phyloP scores from a whole-genome alignment of 1,140 invertebrate genomes.

The Drosophila quadrilineata region DNA sequence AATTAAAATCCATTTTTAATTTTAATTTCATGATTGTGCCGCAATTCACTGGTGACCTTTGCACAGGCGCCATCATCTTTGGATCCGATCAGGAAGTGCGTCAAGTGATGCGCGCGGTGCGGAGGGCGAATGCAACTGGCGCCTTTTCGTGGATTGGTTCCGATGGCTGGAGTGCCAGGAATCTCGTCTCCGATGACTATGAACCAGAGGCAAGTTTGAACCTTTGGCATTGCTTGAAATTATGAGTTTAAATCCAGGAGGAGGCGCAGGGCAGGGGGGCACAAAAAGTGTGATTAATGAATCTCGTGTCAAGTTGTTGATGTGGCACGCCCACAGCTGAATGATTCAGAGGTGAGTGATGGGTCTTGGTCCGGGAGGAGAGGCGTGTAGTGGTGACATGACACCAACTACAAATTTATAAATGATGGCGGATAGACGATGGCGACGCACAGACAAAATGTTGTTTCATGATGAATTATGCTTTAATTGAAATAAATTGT shows the following conservation, averaged over 20 bases:
- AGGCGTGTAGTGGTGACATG: constrained; percentile 49
- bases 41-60: too few relatives aligned
- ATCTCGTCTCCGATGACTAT: constrained; percentile 93
- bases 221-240: constrained; percentile 36
- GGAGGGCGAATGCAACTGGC: constrained; percentile 92
- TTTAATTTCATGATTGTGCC: not conserved
- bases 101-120: constrained; percentile 94
- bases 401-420: constrained; percentile 57
- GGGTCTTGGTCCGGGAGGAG: too few relatives aligned
- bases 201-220: constrained; percentile 86
- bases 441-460: constrained; percentile 22
- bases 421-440: constrained; percentile 46
- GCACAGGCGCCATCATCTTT: constrained; percentile 95
- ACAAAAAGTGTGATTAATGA: constrained; percentile 73
- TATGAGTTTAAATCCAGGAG: constrained; percentile 67
- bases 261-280: too few relatives aligned
- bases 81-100: constrained; percentile 98
- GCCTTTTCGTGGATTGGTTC: constrained; percentile 97
- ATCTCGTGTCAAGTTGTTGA: constrained; percentile 15
- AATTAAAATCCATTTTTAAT: constrained; percentile 44
- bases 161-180: constrained; percentile 94
- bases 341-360: constrained; percentile 21
- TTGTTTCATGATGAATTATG: constrained; percentile 65
- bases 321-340: constrained; percentile 28
- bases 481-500: constrained; percentile 77